Base-by-base conservation (phyloP, 2,113 vertebrate genomes). In the Xiphias gladius region DNA sequence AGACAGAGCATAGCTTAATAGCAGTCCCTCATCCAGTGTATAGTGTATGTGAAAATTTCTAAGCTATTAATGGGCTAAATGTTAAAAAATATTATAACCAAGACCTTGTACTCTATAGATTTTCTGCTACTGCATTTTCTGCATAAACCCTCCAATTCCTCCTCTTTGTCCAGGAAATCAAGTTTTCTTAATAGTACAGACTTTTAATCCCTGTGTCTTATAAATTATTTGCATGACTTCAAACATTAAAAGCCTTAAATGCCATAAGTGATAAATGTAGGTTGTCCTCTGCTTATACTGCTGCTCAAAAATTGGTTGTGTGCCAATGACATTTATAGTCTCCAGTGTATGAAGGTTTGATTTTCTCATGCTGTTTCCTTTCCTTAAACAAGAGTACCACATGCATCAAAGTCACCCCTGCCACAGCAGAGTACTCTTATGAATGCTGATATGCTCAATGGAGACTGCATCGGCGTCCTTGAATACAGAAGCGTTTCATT, bases 381-480 rank as follows among this genome's bases (percentile, higher is more conserved):
- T 86, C 79, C 77, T 91, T 88, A 89, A 91, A 90, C 89, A 90
- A 87, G 80, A 83, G 83, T 69, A 90, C 61, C 83, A 84, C 87
- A 90, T 93, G 92, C 82, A 89, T 94, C 91, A 93, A 92, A 93
- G 93, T 91, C 92, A 91, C 89, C 90, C 59, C 86, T 90, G 89
- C 85, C 83, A 87, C 82, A 30, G 86, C 75, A 52, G 66, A 74
- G 77, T 58, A 82, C 66, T 79, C 88, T 80, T 84, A 72, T 92
- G 89, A 93, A 93, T 93, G 90, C 89, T 92, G 93, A 92, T 92
- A 68, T 26, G 83, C 83, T 87, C 82, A 48, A 52, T 72, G 83
- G 80, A 89, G 85, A 76, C 85, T 59, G 69, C 85, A 69, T 79
- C 71, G 55, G 77, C 86, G 91, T 93, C 90, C 92, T 94, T 91